Conservation (phyloP, 2,888 invertebrate genomes). For the Galerucella calmariensis region DNA sequence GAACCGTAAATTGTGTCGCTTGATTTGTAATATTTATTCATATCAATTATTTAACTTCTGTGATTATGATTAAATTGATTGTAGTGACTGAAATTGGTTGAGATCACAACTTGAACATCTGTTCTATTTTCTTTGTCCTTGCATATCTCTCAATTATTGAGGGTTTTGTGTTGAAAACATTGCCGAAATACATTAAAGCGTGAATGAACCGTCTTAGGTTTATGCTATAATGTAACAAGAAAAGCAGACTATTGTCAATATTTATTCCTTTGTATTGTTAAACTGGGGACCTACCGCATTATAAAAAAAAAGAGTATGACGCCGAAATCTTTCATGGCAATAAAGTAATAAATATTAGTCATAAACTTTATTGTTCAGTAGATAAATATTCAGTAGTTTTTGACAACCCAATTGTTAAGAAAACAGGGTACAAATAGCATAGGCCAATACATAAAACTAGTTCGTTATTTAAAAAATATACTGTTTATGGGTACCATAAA, state of each 20-base stretch:
- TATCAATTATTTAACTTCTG: no score
- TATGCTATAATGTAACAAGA: conserved; percentile 11
- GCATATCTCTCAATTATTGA: conserved; percentile 7
- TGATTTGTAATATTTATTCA: no score
- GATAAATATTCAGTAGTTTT: conserved; percentile 8
- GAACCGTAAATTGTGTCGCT: no score
- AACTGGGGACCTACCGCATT: conserved; percentile 13
- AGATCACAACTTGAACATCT: neutral
- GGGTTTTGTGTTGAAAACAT: conserved; percentile 12
- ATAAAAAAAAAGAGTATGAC: neutral
- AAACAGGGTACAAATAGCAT: neutral
- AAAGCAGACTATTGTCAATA: conserved; percentile 7
- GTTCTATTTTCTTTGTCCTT: neutral
- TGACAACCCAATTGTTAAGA: conserved; percentile 4
- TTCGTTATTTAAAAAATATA: neutral
- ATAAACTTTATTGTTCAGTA: conserved; percentile 8
- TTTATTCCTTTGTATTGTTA: conserved; percentile 13
- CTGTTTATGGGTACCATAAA: conserved; percentile 6
- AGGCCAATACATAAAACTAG: conserved; percentile 16
- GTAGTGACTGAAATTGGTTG: neutral
- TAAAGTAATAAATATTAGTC: conserved; percentile 18
- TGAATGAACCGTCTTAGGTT: conserved; percentile 1
- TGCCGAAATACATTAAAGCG: conserved; percentile 8
- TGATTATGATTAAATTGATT: neutral
- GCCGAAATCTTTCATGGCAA: conserved; percentile 5